Conservation (phyloP, 2,113 vertebrate genomes). For the Pelobates fuscus region DNA sequence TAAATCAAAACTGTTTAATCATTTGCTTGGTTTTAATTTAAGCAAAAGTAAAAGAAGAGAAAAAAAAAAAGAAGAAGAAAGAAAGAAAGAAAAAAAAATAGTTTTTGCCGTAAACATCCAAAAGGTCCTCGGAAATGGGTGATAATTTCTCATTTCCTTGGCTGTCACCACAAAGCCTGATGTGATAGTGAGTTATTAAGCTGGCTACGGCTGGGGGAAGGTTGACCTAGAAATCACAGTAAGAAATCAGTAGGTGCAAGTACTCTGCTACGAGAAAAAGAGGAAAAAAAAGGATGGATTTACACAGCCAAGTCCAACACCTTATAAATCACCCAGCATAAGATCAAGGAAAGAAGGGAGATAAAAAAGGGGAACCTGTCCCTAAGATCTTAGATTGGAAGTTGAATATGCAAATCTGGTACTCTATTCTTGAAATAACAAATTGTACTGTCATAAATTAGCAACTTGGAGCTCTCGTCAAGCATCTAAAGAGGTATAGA, state of each 20-base stretch:
- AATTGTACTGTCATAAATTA: conserved; percentile 46
- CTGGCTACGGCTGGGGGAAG: conserved; percentile 44
- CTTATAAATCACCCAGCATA: conserved; percentile 49
- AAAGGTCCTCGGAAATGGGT: conserved; percentile 47
- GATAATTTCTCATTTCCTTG: conserved; percentile 50
- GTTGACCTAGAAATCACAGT: conserved; percentile 48
- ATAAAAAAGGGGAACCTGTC: conserved; percentile 49
- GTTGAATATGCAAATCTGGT: conserved; percentile 43
- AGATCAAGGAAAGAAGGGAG: conserved; percentile 44
- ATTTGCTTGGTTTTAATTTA: conserved; percentile 47
- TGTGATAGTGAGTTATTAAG: conserved; percentile 50
- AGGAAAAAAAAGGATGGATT: conserved; percentile 44
- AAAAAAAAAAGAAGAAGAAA: conserved; percentile 12
- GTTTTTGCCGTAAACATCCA: conserved; percentile 48
- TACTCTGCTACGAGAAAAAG: conserved; percentile 24
- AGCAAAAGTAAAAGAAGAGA: neutral
- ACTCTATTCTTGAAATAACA: conserved; percentile 36
- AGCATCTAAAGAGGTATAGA: conserved; percentile 32
- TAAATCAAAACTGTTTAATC: conserved; percentile 45
- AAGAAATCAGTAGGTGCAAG: conserved; percentile 51
- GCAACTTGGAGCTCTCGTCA: conserved; percentile 31
- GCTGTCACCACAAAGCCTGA: conserved; percentile 49
- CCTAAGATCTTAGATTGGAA: conserved; percentile 48
- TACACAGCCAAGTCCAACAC: conserved; percentile 49
- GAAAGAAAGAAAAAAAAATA: conserved; percentile 35